Evolutionary conservation across 2,888 invertebrate genomes (phyloP), one percentile per base, ranked within the genome.

Genomic region (Thysanoteuthis rhombus): DNA sequence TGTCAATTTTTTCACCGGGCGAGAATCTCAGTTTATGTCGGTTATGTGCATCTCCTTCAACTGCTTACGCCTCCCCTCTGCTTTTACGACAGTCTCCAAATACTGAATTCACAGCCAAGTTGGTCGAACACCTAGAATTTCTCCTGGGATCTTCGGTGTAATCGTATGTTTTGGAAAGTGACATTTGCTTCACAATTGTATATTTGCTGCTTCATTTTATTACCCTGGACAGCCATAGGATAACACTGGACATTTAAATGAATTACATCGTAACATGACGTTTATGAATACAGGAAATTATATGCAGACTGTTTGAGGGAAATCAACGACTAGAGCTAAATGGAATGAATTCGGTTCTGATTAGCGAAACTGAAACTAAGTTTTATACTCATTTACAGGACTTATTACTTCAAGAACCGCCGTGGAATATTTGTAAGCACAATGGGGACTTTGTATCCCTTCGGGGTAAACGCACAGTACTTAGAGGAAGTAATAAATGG

Each of bases 171-270:
- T 75, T 75, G 75, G 16, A 75, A 75, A 75, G 75, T 75, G 75
- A 75, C 75, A 75, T 75, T 75, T 75, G 75, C 75, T 75, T 12
- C 75, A 75, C 12, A 12, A 75, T 75, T 75, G 75, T 75, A 75
- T 25, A 75, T 25, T 75, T n/a, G 75, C 10, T n/a, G 32, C 36
- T 75, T 75, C 75, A 75, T 75, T 75, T 75, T 75, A 75, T 75
- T 75, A 36, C 36, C n/a, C n/a, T 10, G 75, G 75, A 75, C 75
- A 75, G 75, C 75, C 75, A 36, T n/a, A n/a, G 75, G 75, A 75
- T 75, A 75, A 75, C n/a, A 75, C 75, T 75, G n/a, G 75, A 75
- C 75, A 75, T 75, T 75, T 75, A 75, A 75, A 75, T 75, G n/a
- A 75, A 75, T 75, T 75, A 75, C n/a, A 36, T 36, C n/a, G 75